Conservation (phyloP, 2,797 vertebrate species). For the Hybognathus amarus region DNA sequence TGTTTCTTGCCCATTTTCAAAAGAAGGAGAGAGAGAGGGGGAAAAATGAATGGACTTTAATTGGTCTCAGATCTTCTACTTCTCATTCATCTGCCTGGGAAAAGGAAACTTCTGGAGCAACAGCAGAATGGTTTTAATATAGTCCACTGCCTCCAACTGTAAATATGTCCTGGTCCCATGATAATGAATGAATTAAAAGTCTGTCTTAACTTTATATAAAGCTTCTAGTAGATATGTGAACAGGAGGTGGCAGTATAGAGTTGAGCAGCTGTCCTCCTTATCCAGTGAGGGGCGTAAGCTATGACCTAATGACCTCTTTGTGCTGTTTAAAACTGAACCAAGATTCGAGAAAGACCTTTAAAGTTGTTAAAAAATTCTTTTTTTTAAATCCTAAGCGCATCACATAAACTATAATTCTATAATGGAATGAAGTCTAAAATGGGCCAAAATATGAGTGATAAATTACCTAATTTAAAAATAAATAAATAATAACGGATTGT, state of each 20-base stretch:
- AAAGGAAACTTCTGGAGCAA: slow-evolving; percentile 64
- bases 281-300: not conserved
- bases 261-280: not conserved
- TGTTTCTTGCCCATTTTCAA: slow-evolving; percentile 64
- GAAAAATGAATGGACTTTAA: slow-evolving; percentile 72
- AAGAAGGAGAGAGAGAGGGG: slow-evolving; percentile 53
- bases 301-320: slow-evolving; percentile 30
- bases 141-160: not conserved
- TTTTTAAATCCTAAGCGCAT: too few species aligned
- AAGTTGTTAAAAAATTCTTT: not conserved
- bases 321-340: slow-evolving; percentile 16
- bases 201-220: not conserved
- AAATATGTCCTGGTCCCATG: slow-evolving; percentile 29
- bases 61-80: slow-evolving; percentile 70
- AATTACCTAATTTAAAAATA: too few species aligned
- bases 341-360: slow-evolving; percentile 1
- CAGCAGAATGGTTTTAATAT: slow-evolving; percentile 37
- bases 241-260: slow-evolving; percentile 58
- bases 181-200: not conserved
- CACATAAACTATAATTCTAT: not conserved
- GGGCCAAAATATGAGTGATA: not conserved
- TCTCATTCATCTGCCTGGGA: slow-evolving; percentile 68
- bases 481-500: not conserved
- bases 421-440: not conserved
- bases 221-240: slow-evolving; percentile 1